Percentiles rank a stretch among this genome's conserved stretches.
Conservation (phyloP, 2,888 invertebrate species). For the Drosophila anceps region DNA sequence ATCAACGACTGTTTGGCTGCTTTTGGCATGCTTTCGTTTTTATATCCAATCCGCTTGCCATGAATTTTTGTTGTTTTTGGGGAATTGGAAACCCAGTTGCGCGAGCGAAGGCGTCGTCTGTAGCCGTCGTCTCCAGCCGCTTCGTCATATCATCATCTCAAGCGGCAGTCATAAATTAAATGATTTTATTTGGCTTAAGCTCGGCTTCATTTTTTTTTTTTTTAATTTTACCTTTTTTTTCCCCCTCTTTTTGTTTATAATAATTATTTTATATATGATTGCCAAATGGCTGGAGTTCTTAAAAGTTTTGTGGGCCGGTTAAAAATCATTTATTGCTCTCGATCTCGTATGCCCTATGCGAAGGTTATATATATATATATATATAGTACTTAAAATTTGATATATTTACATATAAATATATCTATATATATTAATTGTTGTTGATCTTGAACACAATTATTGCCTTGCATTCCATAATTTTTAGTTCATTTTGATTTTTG, state of each 20-base stretch:
- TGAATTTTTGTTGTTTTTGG: slow-evolving; percentile 24
- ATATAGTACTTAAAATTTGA: slow-evolving; percentile 54
- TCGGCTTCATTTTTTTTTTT: slow-evolving; percentile 42
- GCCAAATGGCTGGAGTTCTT: slow-evolving; percentile 56
- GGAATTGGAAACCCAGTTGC: slow-evolving; percentile 50
- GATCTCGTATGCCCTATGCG: slow-evolving; percentile 48
- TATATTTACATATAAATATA: slow-evolving; percentile 25
- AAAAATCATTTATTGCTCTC: slow-evolving; percentile 40
- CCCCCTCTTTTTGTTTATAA: slow-evolving; percentile 38
- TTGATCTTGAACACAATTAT: slow-evolving; percentile 57
- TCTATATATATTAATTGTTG: slow-evolving; percentile 10
- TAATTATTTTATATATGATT: slow-evolving; percentile 41
- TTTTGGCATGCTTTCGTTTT: slow-evolving; percentile 69
- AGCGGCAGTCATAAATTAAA: slow-evolving; percentile 74
- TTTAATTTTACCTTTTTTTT: slow-evolving; percentile 2
- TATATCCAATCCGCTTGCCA: slow-evolving; percentile 61
- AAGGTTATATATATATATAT: too few species aligned
- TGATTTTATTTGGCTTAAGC: slow-evolving; percentile 62
- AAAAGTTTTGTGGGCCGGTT: slow-evolving; percentile 49
- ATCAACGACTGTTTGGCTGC: slow-evolving; percentile 67
- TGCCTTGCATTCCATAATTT: slow-evolving; percentile 39
- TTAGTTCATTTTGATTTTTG: slow-evolving; percentile 11
- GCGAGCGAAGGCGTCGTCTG: slow-evolving; percentile 21
- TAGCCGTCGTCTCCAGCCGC: slow-evolving; percentile 28
- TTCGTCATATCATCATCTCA: slow-evolving; percentile 49